phyloP scores from a whole-genome alignment of 2,113 vertebrate genomes.

The Cyphomyrus discorhynchus region DNA sequence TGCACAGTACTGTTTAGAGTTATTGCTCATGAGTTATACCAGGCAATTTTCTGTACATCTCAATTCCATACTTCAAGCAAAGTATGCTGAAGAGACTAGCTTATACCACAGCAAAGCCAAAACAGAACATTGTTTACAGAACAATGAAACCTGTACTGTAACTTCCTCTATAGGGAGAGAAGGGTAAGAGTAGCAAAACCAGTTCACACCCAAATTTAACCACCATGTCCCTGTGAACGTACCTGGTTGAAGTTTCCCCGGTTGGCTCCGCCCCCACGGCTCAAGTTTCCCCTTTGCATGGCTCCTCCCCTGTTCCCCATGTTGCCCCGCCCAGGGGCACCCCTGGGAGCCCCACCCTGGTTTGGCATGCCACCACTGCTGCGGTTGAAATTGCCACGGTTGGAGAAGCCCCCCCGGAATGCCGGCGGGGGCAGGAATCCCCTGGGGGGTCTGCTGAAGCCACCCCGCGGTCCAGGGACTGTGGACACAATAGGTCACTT shows the following conservation, averaged over 20 bases:
- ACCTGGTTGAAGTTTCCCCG: constrained; percentile 59
- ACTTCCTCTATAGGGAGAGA: neutral
- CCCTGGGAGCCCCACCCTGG: constrained; percentile 54
- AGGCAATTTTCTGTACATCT: neutral
- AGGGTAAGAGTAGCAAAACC: neutral
- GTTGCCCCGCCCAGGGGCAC: constrained; percentile 52
- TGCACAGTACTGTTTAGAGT: neutral
- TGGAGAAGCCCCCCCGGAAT: constrained; percentile 80
- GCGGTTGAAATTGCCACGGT: constrained; percentile 79
- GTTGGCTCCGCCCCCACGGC: constrained; percentile 21
- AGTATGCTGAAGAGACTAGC: neutral
- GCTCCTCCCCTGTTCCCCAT: constrained; percentile 55
- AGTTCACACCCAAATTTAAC: neutral
- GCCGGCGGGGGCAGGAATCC: constrained; percentile 65
- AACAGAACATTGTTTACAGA: neutral
- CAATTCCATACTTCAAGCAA: neutral
- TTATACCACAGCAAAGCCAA: neutral
- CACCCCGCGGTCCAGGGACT: constrained; percentile 74
- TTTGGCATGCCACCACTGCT: constrained; percentile 53
- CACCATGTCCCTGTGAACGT: neutral
- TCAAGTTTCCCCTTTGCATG: constrained; percentile 28
- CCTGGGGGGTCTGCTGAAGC: constrained; percentile 54
- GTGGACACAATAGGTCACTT: neutral
- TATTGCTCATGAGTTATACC: neutral
- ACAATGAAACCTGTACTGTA: neutral